phyloP scores from a whole-genome alignment of 2,797 vertebrate genomes.

The Apodemus agrarius region DNA sequence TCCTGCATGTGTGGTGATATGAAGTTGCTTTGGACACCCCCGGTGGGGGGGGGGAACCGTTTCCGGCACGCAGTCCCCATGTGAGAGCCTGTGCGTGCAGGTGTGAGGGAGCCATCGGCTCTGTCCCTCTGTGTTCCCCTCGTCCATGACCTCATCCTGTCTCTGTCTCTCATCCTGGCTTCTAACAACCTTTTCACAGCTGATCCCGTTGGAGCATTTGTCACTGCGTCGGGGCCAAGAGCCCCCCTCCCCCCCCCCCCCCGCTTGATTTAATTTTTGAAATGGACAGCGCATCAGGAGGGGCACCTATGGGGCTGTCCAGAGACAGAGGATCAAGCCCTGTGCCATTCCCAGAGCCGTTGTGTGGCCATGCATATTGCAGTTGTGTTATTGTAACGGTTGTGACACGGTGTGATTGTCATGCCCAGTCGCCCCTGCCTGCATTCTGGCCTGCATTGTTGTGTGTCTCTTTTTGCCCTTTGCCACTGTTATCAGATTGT shows the following conservation, averaged over 20 bases:
- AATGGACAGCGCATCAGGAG: slow-evolving; percentile 80
- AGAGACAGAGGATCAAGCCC: slow-evolving; percentile 71
- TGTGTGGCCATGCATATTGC: background rate
- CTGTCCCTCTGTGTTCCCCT: slow-evolving; percentile 71
- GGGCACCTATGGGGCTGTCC: slow-evolving; percentile 74
- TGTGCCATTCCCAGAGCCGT: slow-evolving; percentile 34
- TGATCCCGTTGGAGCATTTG: slow-evolving; percentile 83
- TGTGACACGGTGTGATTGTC: background rate
- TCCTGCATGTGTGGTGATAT: slow-evolving; percentile 55
- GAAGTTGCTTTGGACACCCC: slow-evolving; percentile 46
- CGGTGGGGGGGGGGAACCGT: slow-evolving; percentile 26
- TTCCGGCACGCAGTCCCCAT: slow-evolving; percentile 73
- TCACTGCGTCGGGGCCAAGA: slow-evolving; percentile 80
- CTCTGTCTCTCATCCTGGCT: slow-evolving; percentile 82
- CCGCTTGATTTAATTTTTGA: slow-evolving; percentile 83
- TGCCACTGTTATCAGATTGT: slow-evolving; percentile 1
- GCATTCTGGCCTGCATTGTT: background rate
- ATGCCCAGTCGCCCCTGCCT: background rate
- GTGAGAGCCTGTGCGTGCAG: slow-evolving; percentile 74
- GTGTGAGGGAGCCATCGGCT: slow-evolving; percentile 75
- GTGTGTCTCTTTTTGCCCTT: background rate
- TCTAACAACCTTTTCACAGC: slow-evolving; percentile 84
- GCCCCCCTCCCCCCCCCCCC: slow-evolving; percentile 73
- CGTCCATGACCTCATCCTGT: slow-evolving; percentile 82
- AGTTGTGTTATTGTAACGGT: background rate